Evolutionary conservation across 2,888 invertebrate genomes (phyloP).

Genomic region (Diaphora mendica): DNA sequence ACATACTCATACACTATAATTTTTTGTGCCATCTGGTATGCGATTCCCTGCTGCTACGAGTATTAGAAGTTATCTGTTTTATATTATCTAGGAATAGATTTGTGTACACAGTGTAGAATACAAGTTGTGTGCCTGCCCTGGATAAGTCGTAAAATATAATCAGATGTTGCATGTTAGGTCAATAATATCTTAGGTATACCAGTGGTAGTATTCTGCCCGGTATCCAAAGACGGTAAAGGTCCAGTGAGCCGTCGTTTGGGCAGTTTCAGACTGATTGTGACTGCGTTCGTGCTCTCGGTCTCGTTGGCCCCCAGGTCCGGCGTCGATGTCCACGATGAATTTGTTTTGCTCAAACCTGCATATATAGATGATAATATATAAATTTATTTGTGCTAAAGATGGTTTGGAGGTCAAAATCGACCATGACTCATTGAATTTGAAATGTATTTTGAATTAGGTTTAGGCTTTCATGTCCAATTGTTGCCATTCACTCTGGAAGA

Average conservation of each 20-base stretch:
- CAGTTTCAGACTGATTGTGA: constrained; percentile 89
- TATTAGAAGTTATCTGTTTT: not conserved
- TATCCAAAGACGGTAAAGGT: constrained; percentile 84
- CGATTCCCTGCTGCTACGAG: not conserved
- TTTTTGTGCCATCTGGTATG: not conserved
- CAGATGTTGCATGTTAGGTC: not conserved
- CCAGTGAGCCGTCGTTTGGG: constrained; percentile 89
- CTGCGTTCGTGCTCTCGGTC: constrained; percentile 87
- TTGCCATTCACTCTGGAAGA: too few relatives aligned
- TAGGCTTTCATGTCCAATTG: too few relatives aligned
- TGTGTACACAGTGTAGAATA: not conserved
- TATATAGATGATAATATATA: not conserved
- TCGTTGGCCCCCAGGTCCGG: constrained; percentile 90
- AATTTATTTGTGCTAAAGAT: not conserved
- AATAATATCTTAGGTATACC: constrained; percentile 53
- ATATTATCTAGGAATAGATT: not conserved
- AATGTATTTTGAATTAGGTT: too few relatives aligned
- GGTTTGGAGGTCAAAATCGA: not conserved
- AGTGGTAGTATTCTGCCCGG: constrained; percentile 71
- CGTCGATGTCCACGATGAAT: constrained; percentile 93
- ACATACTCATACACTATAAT: not conserved
- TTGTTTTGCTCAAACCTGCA: constrained; percentile 77
- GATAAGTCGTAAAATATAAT: not conserved
- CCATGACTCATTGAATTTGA: too few relatives aligned
- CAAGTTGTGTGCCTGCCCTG: not conserved